Base-by-base conservation (phyloP, 2,113 vertebrate genomes). In the Dicrurus megarhynchus region DNA sequence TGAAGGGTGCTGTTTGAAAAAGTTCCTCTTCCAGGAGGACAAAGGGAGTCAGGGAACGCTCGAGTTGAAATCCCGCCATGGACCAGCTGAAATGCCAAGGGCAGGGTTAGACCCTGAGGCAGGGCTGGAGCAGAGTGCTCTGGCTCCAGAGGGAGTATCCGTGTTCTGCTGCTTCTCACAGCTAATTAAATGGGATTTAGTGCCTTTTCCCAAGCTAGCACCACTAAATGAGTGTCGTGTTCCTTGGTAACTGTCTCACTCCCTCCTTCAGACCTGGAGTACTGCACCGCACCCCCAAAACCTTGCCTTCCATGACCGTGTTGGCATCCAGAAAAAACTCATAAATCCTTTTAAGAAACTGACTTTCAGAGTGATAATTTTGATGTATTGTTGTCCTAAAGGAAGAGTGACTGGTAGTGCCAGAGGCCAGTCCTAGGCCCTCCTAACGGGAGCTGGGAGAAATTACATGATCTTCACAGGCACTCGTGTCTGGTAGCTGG, bases 81-180 rank as follows among this genome's bases (percentile, higher is more conserved):
- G 37, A 4, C 2, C 32, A 56, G 18, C 23, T 56, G 71, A 9
- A 20, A 27, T 19, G 16, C 37, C 37, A 16, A 16, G 26, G 7
- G 30, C 27, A 47, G 37, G 42, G 21, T 0, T 0, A 5, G 1
- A 5, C 0, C 12, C 76, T 7, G 42, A 27, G 35, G 56, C 26
- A 30, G 7, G 23, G 74, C 52, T 71, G 63, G 44, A 47, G 30
- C 59, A 39, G 26, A 15, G 44, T 0, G 1, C 46, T 56, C n/a
- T 15, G 41, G 8, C 17, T 59, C 26, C 65, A 32, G 18, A 3
- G 56, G 57, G 39, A 33, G 5, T 11, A 7, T 56, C 42, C 8
- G 4, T 22, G 64, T 52, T 17, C 89, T 84, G 37, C 37, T 74
- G 47, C 56, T 61, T 33, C 32, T 24, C 30, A 6, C 23, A 49